Base-by-base conservation (phyloP, 2,888 invertebrate genomes). In the Mythimna loreyi region DNA sequence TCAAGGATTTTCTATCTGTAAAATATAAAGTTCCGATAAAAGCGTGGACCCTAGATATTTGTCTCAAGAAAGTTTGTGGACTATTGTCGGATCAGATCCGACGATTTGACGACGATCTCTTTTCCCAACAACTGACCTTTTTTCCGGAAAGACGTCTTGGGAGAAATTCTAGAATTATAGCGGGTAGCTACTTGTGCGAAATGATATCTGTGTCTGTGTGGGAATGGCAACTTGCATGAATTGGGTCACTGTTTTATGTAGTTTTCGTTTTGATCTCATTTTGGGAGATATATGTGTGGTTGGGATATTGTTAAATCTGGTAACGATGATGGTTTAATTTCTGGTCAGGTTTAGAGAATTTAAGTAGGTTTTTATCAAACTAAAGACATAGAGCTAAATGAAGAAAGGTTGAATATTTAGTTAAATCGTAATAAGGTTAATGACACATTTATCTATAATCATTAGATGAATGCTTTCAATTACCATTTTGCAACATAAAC, bases 21-120 rank as follows among this genome's bases (percentile, higher is more conserved):
- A 69, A 75, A 55, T 75, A 75, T 70, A 61, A 78, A 80, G 65
- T 62, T 67, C 50, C 57, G 81, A 67, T 78, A 78, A 80, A 75
- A 76, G 58, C 76, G 66, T 49, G 60, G 71, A 78, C 65, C 40
- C 72, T 61, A 81, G 70, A 74, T 69, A 72, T 73, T 72, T 73
- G 72, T 80, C 72, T 71, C 53, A 50, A 72, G 76, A 53, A 65
- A 73, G 61, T 80, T 73, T 65, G 62, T 55, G 61, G 63, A 59
- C 72, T 45, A 72, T 75, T 79, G 70, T 81, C 67, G 72, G 70
- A 79, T 82, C 69, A 52, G 56, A 72, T 58, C 53, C 52, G 57
- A 71, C 68, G 63, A 73, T 76, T 72, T 73, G 80, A 72, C 68
- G 82, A 72, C 64, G 76, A 70, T 60, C 75, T 78, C 67, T 71